phyloP scores from a whole-genome alignment of 2,797 vertebrate genomes.

The Sorex maritimensis region DNA sequence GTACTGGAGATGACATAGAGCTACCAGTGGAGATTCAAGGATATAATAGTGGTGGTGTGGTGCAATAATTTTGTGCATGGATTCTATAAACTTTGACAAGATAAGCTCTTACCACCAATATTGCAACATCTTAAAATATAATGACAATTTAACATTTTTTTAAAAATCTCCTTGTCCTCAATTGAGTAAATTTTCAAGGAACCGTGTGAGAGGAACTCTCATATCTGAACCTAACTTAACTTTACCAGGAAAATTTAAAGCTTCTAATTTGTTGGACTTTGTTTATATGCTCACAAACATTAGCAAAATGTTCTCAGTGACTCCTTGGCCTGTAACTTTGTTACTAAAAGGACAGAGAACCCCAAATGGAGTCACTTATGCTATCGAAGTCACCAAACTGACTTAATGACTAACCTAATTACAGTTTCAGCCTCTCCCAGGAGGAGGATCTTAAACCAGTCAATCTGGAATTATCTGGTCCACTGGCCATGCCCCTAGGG shows the following conservation, averaged over 20 bases:
- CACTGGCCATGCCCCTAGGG: not conserved
- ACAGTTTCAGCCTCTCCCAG: not conserved
- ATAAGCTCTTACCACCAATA: too few species aligned
- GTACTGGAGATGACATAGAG: too few species aligned
- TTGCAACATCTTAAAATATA: too few species aligned
- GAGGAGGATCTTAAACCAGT: not conserved
- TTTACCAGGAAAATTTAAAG: constrained; percentile 36
- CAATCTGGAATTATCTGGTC: not conserved
- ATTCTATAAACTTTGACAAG: too few species aligned
- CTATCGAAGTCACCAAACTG: not conserved
- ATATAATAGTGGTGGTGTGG: too few species aligned
- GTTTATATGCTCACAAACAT: constrained; percentile 41
- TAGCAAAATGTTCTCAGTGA: constrained; percentile 24
- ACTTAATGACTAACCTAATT: not conserved
- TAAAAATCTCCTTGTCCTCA: constrained; percentile 34
- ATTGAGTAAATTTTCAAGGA: constrained; percentile 40
- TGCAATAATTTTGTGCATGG: too few species aligned
- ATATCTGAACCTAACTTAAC: constrained; percentile 1
- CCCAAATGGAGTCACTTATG: not conserved
- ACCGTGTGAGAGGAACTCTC: constrained; percentile 6
- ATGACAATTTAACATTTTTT: too few species aligned
- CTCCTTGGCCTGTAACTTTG: constrained; percentile 2
- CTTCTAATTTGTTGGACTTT: not conserved
- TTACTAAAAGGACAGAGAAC: not conserved
- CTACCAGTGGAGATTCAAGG: too few species aligned